These are phyloP conservation scores for Microctonus hyperodae DNA, from an alignment of 2,888 invertebrate genomes.

Conservation along the genomic window DNA sequence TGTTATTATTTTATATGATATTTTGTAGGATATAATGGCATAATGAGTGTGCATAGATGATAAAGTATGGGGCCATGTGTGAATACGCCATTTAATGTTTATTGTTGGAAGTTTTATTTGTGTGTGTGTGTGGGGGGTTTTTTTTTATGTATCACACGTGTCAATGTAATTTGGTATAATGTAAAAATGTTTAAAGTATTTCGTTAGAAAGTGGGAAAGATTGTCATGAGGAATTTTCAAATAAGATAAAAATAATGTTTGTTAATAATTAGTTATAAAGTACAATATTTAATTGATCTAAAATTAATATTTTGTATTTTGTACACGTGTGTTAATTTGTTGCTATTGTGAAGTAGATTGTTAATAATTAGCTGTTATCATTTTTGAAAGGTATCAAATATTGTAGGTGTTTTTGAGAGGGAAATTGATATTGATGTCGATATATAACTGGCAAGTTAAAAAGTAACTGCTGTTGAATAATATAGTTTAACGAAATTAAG, in stretches of 20 bases:
- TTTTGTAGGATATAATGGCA: too few relatives aligned
- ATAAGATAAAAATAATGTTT: too few relatives aligned
- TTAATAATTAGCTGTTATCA: slow-evolving; percentile 13
- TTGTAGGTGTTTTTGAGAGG: slow-evolving; percentile 3
- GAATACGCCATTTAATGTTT: background rate
- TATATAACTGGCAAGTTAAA: too few relatives aligned
- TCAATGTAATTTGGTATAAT: slow-evolving; percentile 1
- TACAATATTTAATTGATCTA: too few relatives aligned
- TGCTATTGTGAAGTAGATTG: slow-evolving; percentile 26
- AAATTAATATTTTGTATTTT: slow-evolving; percentile 18
- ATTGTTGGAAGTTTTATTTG: background rate
- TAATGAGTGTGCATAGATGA: background rate
- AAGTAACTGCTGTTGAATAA: slow-evolving; percentile 12
- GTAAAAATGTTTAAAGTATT: too few relatives aligned
- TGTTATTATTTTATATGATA: background rate
- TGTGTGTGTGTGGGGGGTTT: too few relatives aligned
- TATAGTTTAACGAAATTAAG: slow-evolving; percentile 25
- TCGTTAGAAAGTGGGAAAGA: too few relatives aligned
- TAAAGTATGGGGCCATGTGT: background rate
- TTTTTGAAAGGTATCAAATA: slow-evolving; percentile 23
- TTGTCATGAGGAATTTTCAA: too few relatives aligned
- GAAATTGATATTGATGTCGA: slow-evolving; percentile 21
- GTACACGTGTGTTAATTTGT: slow-evolving; percentile 28
- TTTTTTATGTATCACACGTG: too few relatives aligned
- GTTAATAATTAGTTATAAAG: too few relatives aligned